Evolutionary conservation across 2,797 vertebrate species (phyloP), one percentile per base, ranked within the genome.

Genomic region (Acanthopagrus latus): DNA sequence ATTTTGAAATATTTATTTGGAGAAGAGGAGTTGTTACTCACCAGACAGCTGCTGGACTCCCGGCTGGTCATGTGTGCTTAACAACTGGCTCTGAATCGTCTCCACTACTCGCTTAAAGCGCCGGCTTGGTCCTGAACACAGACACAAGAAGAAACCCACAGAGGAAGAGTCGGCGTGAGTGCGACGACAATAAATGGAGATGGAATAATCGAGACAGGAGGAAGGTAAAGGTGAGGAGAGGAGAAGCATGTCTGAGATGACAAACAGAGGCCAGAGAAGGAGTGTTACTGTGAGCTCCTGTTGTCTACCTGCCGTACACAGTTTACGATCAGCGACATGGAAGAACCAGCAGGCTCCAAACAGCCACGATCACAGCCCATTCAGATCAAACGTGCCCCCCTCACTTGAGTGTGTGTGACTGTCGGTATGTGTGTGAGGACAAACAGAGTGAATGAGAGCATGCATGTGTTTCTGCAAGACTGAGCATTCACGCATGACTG

Each of bases 91-190:
- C 95, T 99, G 98, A 94, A 99, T 99, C 63, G 98, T 98, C 96
- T 99, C 98, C 91, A 99, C 97, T 89, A 99, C 98, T 91, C 98
- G 97, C 95, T 99, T 99, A 91, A 99, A 99, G 85, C 98, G 97
- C 83, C 98, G 97, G 89, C 98, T 99, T 51, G 97, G 98, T 94
- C 98, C 98, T 99, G 85, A 51, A 82, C 27, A 58, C 62, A 55
- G 2, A 4, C 18, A 87, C 11, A 72, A 71, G 3, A 46, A 48
- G 65, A 38, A 41, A 82, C 20, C 63, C n/a, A 20, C 1, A 38
- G n/a, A 27, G 13, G 25, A 52, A 46, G 59, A 33, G 7, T 33
- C 7, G 7, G 33, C 33, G 2, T 8, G 18, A 57, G 21, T 18
- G 25, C 41, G 23, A 59, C 38, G 44, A 57, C 41, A 59, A 67